Conservation (phyloP, 2,888 invertebrate genomes). For the Clunio marinus region DNA sequence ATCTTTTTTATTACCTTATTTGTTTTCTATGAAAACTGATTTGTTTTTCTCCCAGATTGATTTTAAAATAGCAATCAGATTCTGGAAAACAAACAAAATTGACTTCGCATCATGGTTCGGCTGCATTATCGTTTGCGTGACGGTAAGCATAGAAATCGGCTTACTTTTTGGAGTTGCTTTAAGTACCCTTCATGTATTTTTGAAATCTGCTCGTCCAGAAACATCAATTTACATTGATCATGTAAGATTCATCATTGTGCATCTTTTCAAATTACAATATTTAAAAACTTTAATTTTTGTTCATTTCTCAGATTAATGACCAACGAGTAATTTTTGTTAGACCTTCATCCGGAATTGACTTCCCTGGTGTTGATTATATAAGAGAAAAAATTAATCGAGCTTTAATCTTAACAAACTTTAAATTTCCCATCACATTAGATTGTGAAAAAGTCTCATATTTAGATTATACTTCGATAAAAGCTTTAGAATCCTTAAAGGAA, state of each 20-base stretch:
- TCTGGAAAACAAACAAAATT: conserved; percentile 58
- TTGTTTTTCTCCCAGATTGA: conserved; percentile 53
- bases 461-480: conserved; percentile 66
- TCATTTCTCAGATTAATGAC: conserved; percentile 50
- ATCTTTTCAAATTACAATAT: conserved; percentile 2
- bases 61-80: conserved; percentile 50
- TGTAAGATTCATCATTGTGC: conserved; percentile 42
- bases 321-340: conserved; percentile 57
- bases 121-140: conserved; percentile 66
- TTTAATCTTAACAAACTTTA: conserved; percentile 51
- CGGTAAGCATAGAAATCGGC: conserved; percentile 73
- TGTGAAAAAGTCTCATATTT: conserved; percentile 60
- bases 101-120: conserved; percentile 64
- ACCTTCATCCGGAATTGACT: conserved; percentile 65
- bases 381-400: conserved; percentile 56
- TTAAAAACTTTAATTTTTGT: background rate
- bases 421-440: conserved; percentile 59
- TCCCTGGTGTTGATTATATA: conserved; percentile 65
- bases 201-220: conserved; percentile 63
- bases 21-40: background rate
- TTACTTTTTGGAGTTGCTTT: conserved; percentile 66
- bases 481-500: conserved; percentile 43
- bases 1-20: too few relatives aligned
- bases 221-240: conserved; percentile 44
- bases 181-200: conserved; percentile 62